Percentiles rank a stretch among this genome's conserved stretches.
Evolutionary conservation across 2,113 vertebrate species (phyloP).

Genomic region (Dicaeum eximium): DNA sequence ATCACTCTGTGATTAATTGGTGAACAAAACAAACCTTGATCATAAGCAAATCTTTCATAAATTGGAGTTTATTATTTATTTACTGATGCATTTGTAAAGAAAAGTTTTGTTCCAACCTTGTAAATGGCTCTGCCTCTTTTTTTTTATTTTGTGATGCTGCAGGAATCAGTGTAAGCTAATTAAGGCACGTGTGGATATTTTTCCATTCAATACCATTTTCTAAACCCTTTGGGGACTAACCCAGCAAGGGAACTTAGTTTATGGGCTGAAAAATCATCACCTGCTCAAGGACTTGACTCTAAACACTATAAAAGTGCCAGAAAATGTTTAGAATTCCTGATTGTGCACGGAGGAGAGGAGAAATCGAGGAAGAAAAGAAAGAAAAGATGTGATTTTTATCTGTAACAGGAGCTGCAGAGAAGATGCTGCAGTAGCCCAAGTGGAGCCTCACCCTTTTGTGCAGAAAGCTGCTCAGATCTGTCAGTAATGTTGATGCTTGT

Average conservation of each 20-base stretch:
- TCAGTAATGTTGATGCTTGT: accelerated
- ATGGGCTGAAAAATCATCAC: not conserved
- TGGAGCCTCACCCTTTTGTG: not conserved
- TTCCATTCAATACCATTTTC: not conserved
- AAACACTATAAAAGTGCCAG: not conserved
- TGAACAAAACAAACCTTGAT: not conserved
- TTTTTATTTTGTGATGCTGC: not conserved
- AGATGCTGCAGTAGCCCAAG: not conserved
- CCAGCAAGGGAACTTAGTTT: not conserved
- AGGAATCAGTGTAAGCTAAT: not conserved
- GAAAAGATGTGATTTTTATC: not conserved
- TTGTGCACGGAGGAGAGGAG: not conserved
- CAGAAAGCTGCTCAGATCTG: accelerated
- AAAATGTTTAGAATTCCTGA: not conserved
- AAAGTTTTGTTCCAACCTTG: not conserved
- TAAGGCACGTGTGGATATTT: not conserved
- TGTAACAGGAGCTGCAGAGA: not conserved
- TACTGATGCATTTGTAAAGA: not conserved
- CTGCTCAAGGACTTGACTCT: not conserved
- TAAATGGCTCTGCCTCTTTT: not conserved
- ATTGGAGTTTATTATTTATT: not conserved
- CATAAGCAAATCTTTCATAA: not conserved
- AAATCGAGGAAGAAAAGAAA: not conserved
- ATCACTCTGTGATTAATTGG: not conserved
- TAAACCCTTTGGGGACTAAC: not conserved